Evolutionary conservation across 2,797 vertebrate genomes (phyloP).

Genomic region (Rhincodon typus): DNA sequence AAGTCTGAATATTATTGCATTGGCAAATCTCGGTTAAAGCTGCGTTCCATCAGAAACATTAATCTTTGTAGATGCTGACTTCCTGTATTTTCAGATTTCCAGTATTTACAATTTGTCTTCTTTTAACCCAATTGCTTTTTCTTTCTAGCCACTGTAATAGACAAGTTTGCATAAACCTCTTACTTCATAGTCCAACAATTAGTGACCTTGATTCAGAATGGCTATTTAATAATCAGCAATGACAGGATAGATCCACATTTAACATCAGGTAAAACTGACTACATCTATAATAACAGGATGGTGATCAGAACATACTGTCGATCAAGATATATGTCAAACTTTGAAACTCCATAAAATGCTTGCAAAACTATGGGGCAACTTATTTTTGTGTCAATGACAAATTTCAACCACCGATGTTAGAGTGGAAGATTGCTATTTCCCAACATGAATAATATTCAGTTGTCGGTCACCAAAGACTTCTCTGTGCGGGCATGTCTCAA

Average conservation of each 20-base stretch:
- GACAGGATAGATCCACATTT: not conserved
- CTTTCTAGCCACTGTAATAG: not conserved
- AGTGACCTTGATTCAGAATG: not conserved
- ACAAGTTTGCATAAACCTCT: not conserved
- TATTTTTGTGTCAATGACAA: not conserved
- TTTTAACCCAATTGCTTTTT: not conserved
- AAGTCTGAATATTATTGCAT: not conserved
- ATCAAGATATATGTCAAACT: not conserved
- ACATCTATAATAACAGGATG: not conserved
- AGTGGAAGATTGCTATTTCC: not conserved
- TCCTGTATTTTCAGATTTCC: not conserved
- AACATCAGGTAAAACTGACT: not conserved
- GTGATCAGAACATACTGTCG: not conserved
- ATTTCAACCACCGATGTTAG: not conserved
- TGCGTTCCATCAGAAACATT: not conserved
- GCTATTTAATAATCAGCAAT: not conserved
- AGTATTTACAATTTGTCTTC: not conserved
- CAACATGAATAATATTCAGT: not conserved
- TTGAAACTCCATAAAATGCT: not conserved
- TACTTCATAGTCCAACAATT: not conserved
- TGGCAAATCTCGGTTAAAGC: not conserved
- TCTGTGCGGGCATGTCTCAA: not conserved
- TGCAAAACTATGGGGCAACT: not conserved
- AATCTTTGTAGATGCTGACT: not conserved
- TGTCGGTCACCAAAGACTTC: not conserved